phyloP scores from a whole-genome alignment of 2,797 vertebrate genomes.

The Gadopsis bispinosus region DNA sequence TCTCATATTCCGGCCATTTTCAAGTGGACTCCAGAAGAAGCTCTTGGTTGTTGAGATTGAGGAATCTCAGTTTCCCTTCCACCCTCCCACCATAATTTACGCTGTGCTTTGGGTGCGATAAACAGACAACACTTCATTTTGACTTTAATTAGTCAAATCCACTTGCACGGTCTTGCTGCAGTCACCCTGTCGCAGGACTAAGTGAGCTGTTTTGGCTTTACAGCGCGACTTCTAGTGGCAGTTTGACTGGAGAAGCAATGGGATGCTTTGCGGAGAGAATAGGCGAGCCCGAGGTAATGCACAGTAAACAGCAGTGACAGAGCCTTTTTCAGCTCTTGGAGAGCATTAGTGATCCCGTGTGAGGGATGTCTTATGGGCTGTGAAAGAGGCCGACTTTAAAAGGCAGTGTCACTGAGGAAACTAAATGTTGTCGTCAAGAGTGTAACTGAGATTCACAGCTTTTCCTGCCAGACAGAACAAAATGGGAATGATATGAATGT shows the following conservation, averaged over 20 bases:
- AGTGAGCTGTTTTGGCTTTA: constrained; percentile 34
- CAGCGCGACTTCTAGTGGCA: constrained; percentile 30
- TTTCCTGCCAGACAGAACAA: constrained; percentile 7
- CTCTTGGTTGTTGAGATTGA: constrained; percentile 11
- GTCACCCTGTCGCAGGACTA: constrained; percentile 32
- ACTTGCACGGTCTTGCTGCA: constrained; percentile 32
- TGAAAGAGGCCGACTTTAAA: constrained; percentile 47
- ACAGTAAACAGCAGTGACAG: constrained; percentile 51
- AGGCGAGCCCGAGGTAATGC: constrained; percentile 32
- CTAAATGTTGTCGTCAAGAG: constrained; percentile 13
- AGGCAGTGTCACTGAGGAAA: constrained; percentile 26
- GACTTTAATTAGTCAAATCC: constrained; percentile 52
- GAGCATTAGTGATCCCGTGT: constrained; percentile 42
- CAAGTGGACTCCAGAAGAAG: constrained; percentile 1
- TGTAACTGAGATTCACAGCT: background rate
- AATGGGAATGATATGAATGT: constrained; percentile 1
- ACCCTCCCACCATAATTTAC: constrained; percentile 25
- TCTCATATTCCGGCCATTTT: constrained; percentile 21
- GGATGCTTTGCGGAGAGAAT: constrained; percentile 33
- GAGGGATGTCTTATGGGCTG: constrained; percentile 37
- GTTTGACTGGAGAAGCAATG: constrained; percentile 39
- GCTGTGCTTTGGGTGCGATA: constrained; percentile 14
- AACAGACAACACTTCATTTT: constrained; percentile 57
- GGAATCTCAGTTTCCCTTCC: constrained; percentile 30
- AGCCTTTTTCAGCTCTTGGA: constrained; percentile 37